Conservation (phyloP, 2,113 vertebrate species). For the Heptranchias perlo region DNA sequence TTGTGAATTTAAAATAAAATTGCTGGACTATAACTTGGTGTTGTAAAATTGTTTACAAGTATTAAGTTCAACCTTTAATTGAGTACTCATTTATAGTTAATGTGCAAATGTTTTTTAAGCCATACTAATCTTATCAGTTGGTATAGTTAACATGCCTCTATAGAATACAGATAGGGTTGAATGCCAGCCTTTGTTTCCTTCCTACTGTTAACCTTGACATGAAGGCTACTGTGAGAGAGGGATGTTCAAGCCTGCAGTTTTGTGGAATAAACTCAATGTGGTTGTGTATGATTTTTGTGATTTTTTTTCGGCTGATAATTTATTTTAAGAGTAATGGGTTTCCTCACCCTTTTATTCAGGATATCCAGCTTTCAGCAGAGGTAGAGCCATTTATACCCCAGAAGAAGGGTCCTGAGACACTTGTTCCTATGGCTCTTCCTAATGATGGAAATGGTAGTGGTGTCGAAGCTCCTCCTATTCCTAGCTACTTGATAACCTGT, state of each 20-base stretch:
- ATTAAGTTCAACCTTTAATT: neutral
- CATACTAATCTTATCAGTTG: neutral
- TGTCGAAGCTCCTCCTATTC: conserved; percentile 84
- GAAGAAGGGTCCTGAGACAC: conserved; percentile 85
- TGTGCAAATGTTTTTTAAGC: neutral
- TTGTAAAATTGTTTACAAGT: too few species aligned
- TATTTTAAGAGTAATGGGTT: neutral
- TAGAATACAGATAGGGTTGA: neutral
- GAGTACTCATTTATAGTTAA: too few species aligned
- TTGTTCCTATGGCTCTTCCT: conserved; percentile 81
- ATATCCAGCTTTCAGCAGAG: conserved; percentile 94
- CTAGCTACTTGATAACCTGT: conserved; percentile 96
- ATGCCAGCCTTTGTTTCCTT: neutral
- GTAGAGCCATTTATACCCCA: conserved; percentile 97
- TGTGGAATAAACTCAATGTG: neutral
- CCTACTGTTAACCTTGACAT: neutral
- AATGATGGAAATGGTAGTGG: conserved; percentile 68
- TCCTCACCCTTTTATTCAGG: conserved; percentile 56
- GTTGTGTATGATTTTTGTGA: neutral
- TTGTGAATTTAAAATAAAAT: too few species aligned
- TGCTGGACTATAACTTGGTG: too few species aligned
- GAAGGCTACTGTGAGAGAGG: neutral
- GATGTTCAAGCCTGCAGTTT: neutral
- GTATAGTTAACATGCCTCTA: neutral
- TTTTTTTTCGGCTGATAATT: too few species aligned